These are phyloP conservation scores for Strigamia transsilvanica DNA, from an alignment of 2,888 invertebrate genomes.

Conservation along the genomic window DNA sequence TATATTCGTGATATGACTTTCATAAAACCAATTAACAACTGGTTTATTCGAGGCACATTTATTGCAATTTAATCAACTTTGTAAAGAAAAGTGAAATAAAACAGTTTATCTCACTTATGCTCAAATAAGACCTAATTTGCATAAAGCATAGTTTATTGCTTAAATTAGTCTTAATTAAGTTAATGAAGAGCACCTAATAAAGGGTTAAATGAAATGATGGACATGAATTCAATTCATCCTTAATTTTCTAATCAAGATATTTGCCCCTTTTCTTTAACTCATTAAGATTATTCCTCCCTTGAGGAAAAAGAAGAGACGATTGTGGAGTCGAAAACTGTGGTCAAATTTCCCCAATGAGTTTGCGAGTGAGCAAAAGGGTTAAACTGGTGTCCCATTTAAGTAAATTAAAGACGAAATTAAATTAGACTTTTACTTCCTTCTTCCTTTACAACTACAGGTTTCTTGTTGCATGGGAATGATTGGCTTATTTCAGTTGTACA, in stretches of 20 bases:
- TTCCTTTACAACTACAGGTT: background rate
- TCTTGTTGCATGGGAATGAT: background rate
- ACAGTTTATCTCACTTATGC: too few species aligned
- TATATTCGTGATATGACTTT: background rate
- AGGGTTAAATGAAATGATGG: slow-evolving; percentile 2
- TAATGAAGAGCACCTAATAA: slow-evolving; percentile 6
- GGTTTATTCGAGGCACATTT: background rate
- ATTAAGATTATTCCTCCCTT: slow-evolving; percentile 8
- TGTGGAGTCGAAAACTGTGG: slow-evolving; percentile 21
- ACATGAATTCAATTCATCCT: slow-evolving; percentile 15
- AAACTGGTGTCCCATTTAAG: slow-evolving; percentile 29
- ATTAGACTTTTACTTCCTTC: background rate
- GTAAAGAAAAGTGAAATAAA: background rate
- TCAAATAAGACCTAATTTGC: background rate
- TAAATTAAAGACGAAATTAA: slow-evolving; percentile 21
- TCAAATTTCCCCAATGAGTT: slow-evolving; percentile 26
- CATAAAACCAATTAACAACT: slow-evolving; percentile 14
- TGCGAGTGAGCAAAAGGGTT: slow-evolving; percentile 23
- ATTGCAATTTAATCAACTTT: background rate
- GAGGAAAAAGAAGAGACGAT: background rate
- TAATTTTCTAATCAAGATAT: slow-evolving; percentile 26
- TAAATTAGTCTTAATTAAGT: background rate
- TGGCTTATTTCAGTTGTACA: too few species aligned
- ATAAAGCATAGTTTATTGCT: background rate
- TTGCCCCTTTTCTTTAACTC: background rate